These are phyloP conservation scores for Passer montanus DNA, from an alignment of 2,113 vertebrate genomes.

Conservation along the genomic window DNA sequence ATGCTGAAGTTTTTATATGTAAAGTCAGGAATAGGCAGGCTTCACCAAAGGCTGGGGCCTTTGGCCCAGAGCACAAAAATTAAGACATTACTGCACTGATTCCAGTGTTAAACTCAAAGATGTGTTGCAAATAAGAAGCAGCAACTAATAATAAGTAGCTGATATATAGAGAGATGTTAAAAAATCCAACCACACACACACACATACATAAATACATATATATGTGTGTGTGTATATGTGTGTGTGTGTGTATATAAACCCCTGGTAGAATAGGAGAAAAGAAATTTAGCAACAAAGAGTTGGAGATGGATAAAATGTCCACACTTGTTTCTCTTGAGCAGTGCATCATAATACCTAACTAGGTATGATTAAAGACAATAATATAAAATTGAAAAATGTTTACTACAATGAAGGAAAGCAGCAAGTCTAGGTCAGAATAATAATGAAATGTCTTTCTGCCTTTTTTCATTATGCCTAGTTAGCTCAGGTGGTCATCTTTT, in stretches of 20 bases:
- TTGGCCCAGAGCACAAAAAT: not conserved
- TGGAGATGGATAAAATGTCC: not conserved
- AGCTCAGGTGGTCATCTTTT: not conserved
- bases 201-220: too few species aligned
- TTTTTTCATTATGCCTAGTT: not conserved
- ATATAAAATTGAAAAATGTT: not conserved
- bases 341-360: not conserved
- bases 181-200: too few species aligned
- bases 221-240: too few species aligned
- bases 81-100: not conserved
- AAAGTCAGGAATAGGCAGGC: not conserved
- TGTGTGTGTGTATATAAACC: too few species aligned
- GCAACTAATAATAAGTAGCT: not conserved
- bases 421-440: not conserved
- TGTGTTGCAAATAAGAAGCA: not conserved
- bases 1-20: not conserved
- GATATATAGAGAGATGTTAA: fast-evolving
- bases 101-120: not conserved
- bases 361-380: not conserved
- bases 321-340: not conserved
- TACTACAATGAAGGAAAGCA: not conserved
- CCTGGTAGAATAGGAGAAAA: not conserved
- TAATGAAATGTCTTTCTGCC: not conserved
- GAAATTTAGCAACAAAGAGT: not conserved
- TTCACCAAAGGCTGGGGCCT: not conserved